Conservation (phyloP, 30 jellyfish, hydroid and myxozoan species). For the Aurelia aurita region DNA sequence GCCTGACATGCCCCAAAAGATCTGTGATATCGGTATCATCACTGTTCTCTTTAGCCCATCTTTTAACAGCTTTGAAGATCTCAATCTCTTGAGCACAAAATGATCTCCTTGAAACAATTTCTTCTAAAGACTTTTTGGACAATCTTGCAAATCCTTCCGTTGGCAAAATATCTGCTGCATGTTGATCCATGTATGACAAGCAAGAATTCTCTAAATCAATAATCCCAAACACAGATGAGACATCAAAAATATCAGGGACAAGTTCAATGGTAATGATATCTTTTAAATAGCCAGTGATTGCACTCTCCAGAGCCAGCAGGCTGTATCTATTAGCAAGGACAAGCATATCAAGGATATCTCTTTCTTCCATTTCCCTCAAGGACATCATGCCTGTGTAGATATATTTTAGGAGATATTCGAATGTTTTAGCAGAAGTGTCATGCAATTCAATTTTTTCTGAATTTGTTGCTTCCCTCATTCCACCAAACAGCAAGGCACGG, state of each 20-base stretch:
- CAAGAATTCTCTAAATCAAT: conserved; percentile 68
- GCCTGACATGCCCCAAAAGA: conserved; percentile 63
- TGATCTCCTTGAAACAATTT: conserved; percentile 79
- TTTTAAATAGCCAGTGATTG: conserved; percentile 79
- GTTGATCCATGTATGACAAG: conserved; percentile 84
- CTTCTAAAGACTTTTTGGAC: conserved; percentile 59
- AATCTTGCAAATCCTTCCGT: conserved; percentile 77
- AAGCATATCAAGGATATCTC: conserved; percentile 80
- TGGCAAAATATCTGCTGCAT: conserved; percentile 80
- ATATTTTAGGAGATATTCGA: conserved; percentile 68
- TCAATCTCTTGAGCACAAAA: conserved; percentile 89
- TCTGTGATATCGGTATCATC: conserved; percentile 19
- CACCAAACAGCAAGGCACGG: conserved; percentile 94
- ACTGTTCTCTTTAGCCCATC: conserved; percentile 72
- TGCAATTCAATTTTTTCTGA: conserved; percentile 66
- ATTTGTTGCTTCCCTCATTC: conserved; percentile 85
- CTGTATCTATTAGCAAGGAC: conserved; percentile 91
- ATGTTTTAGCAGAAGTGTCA: conserved; percentile 83
- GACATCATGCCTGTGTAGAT: conserved; percentile 79
- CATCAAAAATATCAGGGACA: conserved; percentile 82
- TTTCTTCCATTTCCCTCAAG: conserved; percentile 78
- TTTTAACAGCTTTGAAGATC: conserved; percentile 71
- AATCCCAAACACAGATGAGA: conserved; percentile 59
- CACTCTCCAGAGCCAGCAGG: conserved; percentile 84
- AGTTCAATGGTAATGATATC: conserved; percentile 53